Percentiles rank a stretch among this genome's conserved stretches.
Conservation (phyloP, 2,888 invertebrate genomes). For the Germaria angustata region DNA sequence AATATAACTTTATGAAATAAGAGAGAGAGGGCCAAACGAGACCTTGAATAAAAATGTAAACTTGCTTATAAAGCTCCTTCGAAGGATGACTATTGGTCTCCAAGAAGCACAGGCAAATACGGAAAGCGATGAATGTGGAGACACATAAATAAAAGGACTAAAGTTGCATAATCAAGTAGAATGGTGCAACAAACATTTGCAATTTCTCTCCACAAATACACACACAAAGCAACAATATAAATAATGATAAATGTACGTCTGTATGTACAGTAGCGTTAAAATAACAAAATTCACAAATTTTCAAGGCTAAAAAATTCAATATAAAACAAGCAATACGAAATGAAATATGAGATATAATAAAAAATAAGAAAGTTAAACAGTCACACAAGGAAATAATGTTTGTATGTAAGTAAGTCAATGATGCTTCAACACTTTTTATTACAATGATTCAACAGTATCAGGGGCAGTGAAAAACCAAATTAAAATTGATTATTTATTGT, state of each 20-base stretch:
- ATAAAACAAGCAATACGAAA: not conserved
- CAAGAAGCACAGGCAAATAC: not conserved
- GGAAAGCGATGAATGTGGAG: not conserved
- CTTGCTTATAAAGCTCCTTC: not conserved
- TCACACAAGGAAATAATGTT: too few relatives aligned
- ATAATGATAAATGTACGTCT: slow-evolving; percentile 31
- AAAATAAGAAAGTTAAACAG: not conserved
- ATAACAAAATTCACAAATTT: slow-evolving; percentile 14
- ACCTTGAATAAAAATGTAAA: not conserved
- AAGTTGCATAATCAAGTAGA: not conserved
- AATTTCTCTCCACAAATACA: not conserved
- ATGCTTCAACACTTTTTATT: too few relatives aligned
- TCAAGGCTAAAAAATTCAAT: slow-evolving; percentile 48
- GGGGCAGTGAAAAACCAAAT: too few relatives aligned
- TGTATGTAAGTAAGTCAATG: too few relatives aligned
- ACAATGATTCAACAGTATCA: too few relatives aligned
- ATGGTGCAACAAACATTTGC: not conserved
- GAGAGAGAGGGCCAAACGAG: not conserved
- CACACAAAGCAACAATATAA: not conserved
- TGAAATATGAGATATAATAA: not conserved
- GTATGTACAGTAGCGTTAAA: not conserved
- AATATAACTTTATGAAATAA: slow-evolving; percentile 1
- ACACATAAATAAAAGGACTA: slow-evolving; percentile 11
- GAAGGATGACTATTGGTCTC: not conserved
- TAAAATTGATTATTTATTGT: too few relatives aligned